phyloP scores from a whole-genome alignment of 2,113 vertebrate species.

The Fukomys damarensis region DNA sequence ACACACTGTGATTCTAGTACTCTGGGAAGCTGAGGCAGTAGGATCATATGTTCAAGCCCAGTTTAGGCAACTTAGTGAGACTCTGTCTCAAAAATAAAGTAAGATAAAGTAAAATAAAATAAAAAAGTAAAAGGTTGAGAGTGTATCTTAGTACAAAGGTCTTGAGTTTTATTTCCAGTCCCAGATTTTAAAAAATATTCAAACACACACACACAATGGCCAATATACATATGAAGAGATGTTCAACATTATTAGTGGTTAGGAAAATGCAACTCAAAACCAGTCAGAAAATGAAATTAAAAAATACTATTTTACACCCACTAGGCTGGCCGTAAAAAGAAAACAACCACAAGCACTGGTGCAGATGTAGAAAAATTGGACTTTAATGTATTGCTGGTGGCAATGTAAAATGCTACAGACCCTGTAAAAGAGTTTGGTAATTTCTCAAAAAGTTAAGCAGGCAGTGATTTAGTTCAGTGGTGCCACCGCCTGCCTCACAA shows the following conservation, averaged over 20 bases:
- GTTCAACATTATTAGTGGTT: background rate
- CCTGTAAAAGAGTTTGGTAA: background rate
- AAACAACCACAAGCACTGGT: background rate
- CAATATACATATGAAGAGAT: background rate
- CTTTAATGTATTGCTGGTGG: background rate
- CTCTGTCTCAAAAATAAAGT: background rate
- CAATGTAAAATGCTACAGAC: background rate
- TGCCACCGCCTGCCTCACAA: too few species aligned
- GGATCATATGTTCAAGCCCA: background rate
- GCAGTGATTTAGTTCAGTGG: too few species aligned
- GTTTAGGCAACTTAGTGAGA: background rate
- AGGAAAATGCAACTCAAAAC: constrained; percentile 19
- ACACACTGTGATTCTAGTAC: background rate
- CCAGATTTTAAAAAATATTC: too few species aligned
- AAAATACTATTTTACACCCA: background rate
- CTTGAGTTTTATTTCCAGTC: background rate
- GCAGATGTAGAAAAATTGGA: background rate
- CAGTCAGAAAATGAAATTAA: background rate
- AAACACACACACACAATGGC: background rate
- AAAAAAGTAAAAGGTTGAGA: background rate
- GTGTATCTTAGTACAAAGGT: background rate
- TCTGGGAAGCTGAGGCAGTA: background rate
- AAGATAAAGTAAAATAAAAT: background rate
- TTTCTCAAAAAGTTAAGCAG: constrained; percentile 14
- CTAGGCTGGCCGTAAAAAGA: background rate